Percentiles rank a stretch among this genome's conserved stretches.
These are phyloP conservation scores for Anodontia alba DNA, from an alignment of 2,888 invertebrate species.

Conservation along the genomic window DNA sequence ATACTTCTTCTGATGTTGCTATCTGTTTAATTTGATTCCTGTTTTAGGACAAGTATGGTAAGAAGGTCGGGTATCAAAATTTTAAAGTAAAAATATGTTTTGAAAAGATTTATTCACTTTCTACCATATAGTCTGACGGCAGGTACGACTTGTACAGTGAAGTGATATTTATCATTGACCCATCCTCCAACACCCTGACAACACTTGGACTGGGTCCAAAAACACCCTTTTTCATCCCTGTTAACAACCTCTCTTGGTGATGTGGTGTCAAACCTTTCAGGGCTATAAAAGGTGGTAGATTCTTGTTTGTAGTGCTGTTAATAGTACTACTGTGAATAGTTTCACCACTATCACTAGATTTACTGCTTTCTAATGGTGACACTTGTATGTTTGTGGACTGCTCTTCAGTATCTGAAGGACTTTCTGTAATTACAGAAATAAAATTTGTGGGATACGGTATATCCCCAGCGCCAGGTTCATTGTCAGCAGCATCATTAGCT, in stretches of 20 bases:
- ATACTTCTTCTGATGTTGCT: too few species aligned
- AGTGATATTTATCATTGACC: conserved; percentile 29
- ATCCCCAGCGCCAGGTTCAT: not conserved
- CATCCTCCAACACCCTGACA: conserved; percentile 34
- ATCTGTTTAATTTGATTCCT: too few species aligned
- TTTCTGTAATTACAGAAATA: not conserved
- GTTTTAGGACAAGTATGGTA: too few species aligned
- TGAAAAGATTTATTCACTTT: too few species aligned
- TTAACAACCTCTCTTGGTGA: conserved; percentile 12
- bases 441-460: not conserved
- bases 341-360: not conserved
- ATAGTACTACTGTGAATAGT: not conserved
- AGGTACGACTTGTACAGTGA: conserved; percentile 25
- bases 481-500: not conserved
- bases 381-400: not conserved
- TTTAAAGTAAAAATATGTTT: too few species aligned
- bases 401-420: too few species aligned
- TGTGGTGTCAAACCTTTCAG: not conserved
- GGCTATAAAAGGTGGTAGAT: not conserved
- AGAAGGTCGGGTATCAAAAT: too few species aligned
- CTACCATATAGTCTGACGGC: not conserved
- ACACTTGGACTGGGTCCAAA: conserved; percentile 37
- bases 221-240: conserved; percentile 26
- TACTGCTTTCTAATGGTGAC: too few species aligned
- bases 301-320: not conserved